Evolutionary conservation across 1,140 invertebrate genomes (phyloP), one percentile per base, ranked within the genome.

Genomic region (Hycleus phaleratus): DNA sequence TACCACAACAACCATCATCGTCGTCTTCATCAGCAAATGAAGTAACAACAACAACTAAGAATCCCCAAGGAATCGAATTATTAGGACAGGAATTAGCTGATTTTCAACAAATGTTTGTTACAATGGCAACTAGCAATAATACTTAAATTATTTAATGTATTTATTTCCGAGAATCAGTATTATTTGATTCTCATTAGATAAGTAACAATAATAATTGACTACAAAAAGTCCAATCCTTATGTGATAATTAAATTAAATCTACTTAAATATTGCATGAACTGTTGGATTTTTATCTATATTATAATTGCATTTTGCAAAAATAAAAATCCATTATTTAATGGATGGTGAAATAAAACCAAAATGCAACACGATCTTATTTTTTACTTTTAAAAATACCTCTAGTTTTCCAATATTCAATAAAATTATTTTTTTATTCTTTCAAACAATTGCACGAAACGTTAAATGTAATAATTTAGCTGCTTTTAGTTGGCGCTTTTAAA

Each of bases 101-200:
- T 63, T 73, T 73, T 62, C 71, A 73, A 58, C 72, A 74, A 60
- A 72, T 74, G 71, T 67, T 74, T 61, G 71, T 74, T 11, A 74
- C 70, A 24, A 71, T 74, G 69, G 71, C 70, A 54, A 72, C 71
- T 66, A 71, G 71, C 64, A 74, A 74, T 71, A 73, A 72, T 68
- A 71, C 71, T 65, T 73, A 73, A 69, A 60, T 47, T 24, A 46
- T 56, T 47, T 42, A 39, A 24, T 43, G 38, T 49, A 49, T 48
- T 56, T 18, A 18, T 18, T 49, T 50, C 46, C 38, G 6, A 7
- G 32, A 32, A 32, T 32, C 32, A 6, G 8, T 18, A 12, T 25
- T 10, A 10, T 42, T 11, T 45, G 24, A 45, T 45, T 45, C 11
- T 18, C 7, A 32, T 5, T 32, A 32, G 32, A 5, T 32, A 32